phyloP scores from a whole-genome alignment of 2,797 vertebrate genomes.

The Scolopax bukidnonensis region DNA sequence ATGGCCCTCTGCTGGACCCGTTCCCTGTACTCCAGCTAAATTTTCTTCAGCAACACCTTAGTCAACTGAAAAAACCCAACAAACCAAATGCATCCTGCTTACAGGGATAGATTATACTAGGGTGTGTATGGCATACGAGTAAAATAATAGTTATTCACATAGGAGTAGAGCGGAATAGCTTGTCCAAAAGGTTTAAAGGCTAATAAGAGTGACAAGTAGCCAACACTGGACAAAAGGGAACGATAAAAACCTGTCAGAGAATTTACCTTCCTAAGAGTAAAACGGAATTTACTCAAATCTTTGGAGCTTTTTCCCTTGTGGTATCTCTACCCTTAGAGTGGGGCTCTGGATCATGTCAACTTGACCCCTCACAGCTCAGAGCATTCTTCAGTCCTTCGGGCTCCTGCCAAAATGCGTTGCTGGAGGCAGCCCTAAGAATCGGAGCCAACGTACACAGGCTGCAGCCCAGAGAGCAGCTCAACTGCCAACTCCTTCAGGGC shows the following conservation, averaged over 20 bases:
- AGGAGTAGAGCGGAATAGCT: not conserved
- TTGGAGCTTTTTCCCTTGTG: not conserved
- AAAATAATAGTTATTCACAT: too few species aligned
- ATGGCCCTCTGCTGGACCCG: too few species aligned
- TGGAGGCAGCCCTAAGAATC: not conserved
- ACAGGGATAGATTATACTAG: fast-evolving
- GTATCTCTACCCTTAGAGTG: not conserved
- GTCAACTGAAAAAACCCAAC: fast-evolving
- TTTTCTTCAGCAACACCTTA: not conserved
- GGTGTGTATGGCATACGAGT: too few species aligned
- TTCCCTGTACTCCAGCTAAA: not conserved
- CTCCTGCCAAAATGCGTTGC: conserved; percentile 48
- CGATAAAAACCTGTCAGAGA: not conserved
- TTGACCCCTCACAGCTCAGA: not conserved
- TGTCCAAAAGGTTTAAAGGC: not conserved
- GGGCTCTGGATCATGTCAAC: conserved; percentile 4
- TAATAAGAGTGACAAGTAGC: not conserved
- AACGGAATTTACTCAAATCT: not conserved
- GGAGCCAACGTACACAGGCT: not conserved
- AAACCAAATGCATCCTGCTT: not conserved
- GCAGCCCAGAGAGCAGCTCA: not conserved
- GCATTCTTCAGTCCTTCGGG: not conserved
- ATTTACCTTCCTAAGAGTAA: not conserved
- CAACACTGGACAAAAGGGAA: not conserved
- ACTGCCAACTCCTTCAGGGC: conserved; percentile 55